A percentile compares a stretch with the other conserved stretches of the same genome.
phyloP scores from a whole-genome alignment of 2,888 invertebrate genomes.

The Chironomus tentans region DNA sequence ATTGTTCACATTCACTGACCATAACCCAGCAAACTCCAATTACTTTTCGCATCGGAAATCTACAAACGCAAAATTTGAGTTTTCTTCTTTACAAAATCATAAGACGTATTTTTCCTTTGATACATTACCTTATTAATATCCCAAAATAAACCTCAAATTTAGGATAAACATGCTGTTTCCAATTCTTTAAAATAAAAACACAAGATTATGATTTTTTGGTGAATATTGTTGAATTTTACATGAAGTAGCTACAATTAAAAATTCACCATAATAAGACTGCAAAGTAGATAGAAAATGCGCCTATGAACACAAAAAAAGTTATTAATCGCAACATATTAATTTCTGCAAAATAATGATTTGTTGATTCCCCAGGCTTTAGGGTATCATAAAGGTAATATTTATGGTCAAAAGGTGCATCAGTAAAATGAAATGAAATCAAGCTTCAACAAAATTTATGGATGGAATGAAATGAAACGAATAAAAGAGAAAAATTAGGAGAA shows the following conservation, averaged over 20 bases:
- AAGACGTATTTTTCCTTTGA: no score
- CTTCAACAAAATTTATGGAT: not conserved
- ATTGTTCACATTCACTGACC: not conserved
- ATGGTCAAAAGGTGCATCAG: slow-evolving; percentile 24
- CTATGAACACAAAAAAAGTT: not conserved
- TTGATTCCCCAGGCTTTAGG: not conserved
- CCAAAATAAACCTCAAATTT: no score
- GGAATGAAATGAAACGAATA: not conserved
- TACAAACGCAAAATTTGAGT: not conserved
- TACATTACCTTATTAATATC: no score
- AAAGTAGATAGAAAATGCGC: no score
- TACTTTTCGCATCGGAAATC: not conserved
- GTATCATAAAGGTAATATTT: slow-evolving; percentile 18
- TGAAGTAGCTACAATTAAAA: no score
- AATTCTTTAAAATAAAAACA: no score
- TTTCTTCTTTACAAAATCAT: not conserved
- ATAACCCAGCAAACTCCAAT: not conserved
- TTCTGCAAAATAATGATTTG: slow-evolving; percentile 2
- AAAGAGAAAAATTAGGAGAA: not conserved
- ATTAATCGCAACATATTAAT: not conserved
- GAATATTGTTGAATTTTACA: no score
- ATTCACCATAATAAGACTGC: no score
- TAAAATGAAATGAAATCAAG: not conserved
- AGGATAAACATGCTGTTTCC: no score
- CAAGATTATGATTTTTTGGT: no score